Conservation (phyloP, 2,888 invertebrate genomes). For the Hydrotaea diabolus region DNA sequence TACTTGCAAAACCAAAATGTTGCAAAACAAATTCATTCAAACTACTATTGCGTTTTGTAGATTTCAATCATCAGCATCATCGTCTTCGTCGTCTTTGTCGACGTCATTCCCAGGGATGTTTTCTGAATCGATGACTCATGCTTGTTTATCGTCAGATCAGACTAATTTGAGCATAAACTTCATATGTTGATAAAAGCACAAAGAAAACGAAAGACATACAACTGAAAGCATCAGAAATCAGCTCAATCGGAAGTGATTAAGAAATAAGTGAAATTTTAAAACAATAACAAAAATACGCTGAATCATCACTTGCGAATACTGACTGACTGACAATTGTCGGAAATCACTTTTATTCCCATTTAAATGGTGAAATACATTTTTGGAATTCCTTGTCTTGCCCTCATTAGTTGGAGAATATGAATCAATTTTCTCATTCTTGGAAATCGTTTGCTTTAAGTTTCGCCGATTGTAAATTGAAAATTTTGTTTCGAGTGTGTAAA, state of each 20-base stretch:
- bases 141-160: neutral
- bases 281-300: conserved; percentile 37
- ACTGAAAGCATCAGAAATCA: neutral
- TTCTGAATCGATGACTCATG: conserved; percentile 1
- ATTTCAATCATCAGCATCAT: neutral
- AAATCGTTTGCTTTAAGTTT: neutral
- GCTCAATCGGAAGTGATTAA: conserved; percentile 32
- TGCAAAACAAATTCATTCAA: neutral
- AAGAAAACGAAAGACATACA: conserved; percentile 4
- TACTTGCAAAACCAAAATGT: neutral
- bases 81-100: no score
- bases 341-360: neutral
- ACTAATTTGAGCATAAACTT: conserved; percentile 9
- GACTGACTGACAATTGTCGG: conserved; percentile 32
- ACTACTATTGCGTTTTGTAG: neutral
- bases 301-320: conserved; percentile 40
- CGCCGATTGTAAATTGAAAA: neutral
- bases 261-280: conserved; percentile 31
- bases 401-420: neutral
- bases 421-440: conserved; percentile 4
- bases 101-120: neutral
- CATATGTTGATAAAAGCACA: neutral
- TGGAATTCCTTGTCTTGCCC: neutral
- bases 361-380: conserved; percentile 13
- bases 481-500: neutral